Evolutionary conservation across 2,113 vertebrate genomes (phyloP), one percentile per base, ranked within the genome.

Genomic region (Catagonus wagneri): DNA sequence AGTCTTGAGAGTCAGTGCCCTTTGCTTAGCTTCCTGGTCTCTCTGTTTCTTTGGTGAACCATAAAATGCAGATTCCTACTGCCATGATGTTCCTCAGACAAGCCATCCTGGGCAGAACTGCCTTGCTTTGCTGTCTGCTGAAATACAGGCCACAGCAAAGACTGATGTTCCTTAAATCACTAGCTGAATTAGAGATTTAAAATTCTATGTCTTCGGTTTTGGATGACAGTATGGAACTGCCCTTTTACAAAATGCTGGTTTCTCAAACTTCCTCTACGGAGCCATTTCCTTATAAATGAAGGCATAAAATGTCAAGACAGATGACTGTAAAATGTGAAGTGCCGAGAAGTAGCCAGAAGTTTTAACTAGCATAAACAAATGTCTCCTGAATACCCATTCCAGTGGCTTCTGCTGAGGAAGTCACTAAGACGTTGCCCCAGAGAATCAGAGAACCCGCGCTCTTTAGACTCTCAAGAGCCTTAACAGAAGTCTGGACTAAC

Each of bases 211-310:
- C 34, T 95, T 95, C 63, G 76, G 34, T 15, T 60, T 22, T 22
- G 23, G 12, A 75, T 95, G 93, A 44, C 63, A 36, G 16, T 36
- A 32, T 32, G 25, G 12, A 75, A 89, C 4, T 85, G 29, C 90
- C 22, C n/a, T 95, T 85, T 94, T 72, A n/a, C 68, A 74, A 89
- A 96, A 61, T 36, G 19, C 80, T 94, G 27, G 36, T 79, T 95
- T 85, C 23, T 79, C 56, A 76, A 16, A 60, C 19, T 44, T 93
- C 39, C 34, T 94, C 19, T 84, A 58, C 84, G 27, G 16, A 79
- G 27, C 34, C 58, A 22, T 83, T 61, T 72, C 58, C 27, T 89
- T 85, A 7, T 4, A 90, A 93, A 76, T 58, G 20, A 83, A 92
- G n/a, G 15, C 34, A 56, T 34, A 63, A 7, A 1, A 23, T 20